Percentiles rank a stretch among this genome's conserved stretches.
Conservation (phyloP, 2,888 invertebrate genomes). For the Drosophila buzzatii region DNA sequence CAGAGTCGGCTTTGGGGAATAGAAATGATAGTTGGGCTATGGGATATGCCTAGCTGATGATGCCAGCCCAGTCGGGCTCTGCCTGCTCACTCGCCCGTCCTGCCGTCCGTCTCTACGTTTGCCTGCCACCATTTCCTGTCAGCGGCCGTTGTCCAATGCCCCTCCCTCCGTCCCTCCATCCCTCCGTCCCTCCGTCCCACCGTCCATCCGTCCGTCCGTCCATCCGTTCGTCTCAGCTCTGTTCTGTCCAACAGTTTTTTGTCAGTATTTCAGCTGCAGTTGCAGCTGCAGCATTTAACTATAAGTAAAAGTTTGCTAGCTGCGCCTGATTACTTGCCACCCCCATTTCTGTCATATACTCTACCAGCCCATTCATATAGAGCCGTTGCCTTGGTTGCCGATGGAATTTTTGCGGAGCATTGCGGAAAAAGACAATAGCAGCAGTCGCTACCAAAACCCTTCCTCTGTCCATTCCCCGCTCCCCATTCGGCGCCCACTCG, state of each 20-base stretch:
- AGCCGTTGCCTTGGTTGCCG: slow-evolving; percentile 48
- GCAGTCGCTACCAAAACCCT: background rate
- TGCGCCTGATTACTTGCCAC: slow-evolving; percentile 68
- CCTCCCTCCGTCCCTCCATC: background rate
- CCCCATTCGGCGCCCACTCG: background rate
- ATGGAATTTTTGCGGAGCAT: slow-evolving; percentile 51
- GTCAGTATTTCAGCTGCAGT: slow-evolving; percentile 57
- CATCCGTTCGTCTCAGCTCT: background rate
- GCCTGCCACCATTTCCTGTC: slow-evolving; percentile 64
- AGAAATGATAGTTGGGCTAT: slow-evolving; percentile 12
- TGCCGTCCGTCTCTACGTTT: background rate
- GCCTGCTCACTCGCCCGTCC: background rate
- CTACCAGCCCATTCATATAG: slow-evolving; percentile 14
- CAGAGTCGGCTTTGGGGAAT: slow-evolving; percentile 22
- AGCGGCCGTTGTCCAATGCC: slow-evolving; percentile 33
- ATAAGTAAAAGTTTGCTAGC: slow-evolving; percentile 69
- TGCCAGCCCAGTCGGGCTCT: slow-evolving; percentile 26
- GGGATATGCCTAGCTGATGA: slow-evolving; percentile 32
- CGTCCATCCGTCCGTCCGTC: slow-evolving; percentile 10
- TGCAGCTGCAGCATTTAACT: slow-evolving; percentile 62
- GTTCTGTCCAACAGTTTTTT: slow-evolving; percentile 35
- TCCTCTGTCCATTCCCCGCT: background rate
- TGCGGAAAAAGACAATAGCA: slow-evolving; percentile 61
- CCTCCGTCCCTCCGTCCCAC: slow-evolving; percentile 8
- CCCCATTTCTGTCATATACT: slow-evolving; percentile 21